Conservation (phyloP, 2,888 invertebrate genomes). For the Perizoma flavofasciatum region DNA sequence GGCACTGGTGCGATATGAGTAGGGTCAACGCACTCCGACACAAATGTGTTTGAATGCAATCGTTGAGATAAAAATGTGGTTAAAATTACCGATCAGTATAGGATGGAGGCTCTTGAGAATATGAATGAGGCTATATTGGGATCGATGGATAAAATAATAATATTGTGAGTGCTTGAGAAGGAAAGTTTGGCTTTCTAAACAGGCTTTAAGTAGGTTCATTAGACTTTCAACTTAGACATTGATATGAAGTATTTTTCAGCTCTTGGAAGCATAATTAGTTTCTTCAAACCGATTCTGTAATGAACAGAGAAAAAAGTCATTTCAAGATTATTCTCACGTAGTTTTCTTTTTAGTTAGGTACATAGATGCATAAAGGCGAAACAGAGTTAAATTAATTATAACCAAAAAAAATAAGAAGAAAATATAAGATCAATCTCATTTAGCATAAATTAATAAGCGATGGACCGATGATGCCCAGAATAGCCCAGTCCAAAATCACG, state of each 20-base stretch:
- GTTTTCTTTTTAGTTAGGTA: no score
- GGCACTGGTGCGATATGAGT: constrained; percentile 70
- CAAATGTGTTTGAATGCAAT: constrained; percentile 52
- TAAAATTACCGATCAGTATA: constrained; percentile 22
- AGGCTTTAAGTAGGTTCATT: constrained; percentile 28
- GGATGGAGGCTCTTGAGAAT: constrained; percentile 25
- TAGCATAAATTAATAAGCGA: no score
- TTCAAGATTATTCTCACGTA: no score
- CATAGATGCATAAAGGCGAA: no score
- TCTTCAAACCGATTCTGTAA: background rate
- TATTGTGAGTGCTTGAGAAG: constrained; percentile 20
- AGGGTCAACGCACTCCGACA: constrained; percentile 60
- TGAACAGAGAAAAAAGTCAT: background rate
- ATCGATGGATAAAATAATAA: constrained; percentile 23
- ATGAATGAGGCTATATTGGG: constrained; percentile 28
- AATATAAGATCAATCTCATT: no score
- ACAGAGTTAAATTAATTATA: no score
- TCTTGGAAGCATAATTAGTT: constrained; percentile 10
- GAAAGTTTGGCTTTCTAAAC: constrained; percentile 32
- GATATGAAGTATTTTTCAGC: constrained; percentile 21
- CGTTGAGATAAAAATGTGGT: constrained; percentile 49
- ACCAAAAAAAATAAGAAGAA: no score
- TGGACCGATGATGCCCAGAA: no score
- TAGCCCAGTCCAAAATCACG: no score
- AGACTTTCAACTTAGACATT: constrained; percentile 28